Conservation (phyloP, 2,888 invertebrate species). For the Conchocele bisecta region DNA sequence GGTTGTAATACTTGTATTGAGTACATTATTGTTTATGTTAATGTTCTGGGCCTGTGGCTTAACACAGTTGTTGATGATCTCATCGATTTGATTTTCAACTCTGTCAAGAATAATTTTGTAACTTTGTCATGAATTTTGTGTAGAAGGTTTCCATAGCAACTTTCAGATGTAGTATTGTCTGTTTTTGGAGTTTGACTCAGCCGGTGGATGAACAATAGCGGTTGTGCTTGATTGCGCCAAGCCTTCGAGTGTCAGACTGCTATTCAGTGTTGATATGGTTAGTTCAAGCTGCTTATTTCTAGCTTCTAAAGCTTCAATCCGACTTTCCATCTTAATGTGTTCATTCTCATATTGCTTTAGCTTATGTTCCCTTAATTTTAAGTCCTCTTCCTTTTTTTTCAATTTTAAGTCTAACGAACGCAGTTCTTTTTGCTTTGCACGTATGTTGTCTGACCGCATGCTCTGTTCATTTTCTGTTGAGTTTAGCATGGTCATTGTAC, state of each 20-base stretch:
- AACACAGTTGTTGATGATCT: not conserved
- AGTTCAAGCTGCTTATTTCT: constrained; percentile 10
- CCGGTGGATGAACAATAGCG: too few species aligned
- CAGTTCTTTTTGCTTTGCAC: not conserved
- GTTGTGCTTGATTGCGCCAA: too few species aligned
- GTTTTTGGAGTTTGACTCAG: too few species aligned
- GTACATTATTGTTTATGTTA: too few species aligned
- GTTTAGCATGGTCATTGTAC: too few species aligned
- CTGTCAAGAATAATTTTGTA: not conserved
- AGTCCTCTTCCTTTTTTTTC: not conserved
- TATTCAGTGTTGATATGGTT: constrained; percentile 3
- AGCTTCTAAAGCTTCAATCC: constrained; percentile 4
- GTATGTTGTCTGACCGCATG: too few species aligned
- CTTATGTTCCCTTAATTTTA: constrained; percentile 1
- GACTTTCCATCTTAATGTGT: not conserved
- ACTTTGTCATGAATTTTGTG: not conserved
- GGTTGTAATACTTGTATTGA: too few species aligned
- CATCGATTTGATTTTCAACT: constrained; percentile 7
- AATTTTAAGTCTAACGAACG: not conserved
- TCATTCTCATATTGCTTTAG: constrained; percentile 1
- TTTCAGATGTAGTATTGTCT: too few species aligned
- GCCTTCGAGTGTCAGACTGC: too few species aligned
- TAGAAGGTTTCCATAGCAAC: too few species aligned
- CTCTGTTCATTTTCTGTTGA: too few species aligned
- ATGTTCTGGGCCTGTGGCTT: not conserved